Evolutionary conservation across 2,888 invertebrate genomes (phyloP), one percentile per base, ranked within the genome.

Genomic region (Hyles lineata): DNA sequence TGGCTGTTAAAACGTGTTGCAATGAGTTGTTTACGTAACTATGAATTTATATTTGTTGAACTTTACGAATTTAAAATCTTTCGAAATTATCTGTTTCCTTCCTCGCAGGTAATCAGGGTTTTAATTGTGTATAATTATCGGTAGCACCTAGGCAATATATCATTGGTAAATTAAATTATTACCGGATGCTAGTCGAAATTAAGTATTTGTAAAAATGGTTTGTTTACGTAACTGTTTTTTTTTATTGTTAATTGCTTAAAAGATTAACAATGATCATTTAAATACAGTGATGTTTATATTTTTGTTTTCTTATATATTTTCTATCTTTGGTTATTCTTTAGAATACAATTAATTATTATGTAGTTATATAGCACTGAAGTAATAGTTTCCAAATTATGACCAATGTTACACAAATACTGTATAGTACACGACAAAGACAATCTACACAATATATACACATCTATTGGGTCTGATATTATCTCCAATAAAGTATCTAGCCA

Each of bases 401-500:
- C 11, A 43, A 43, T 43, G 15, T 43, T 11, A 43, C 11, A 43
- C 43, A 43, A 43, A 43, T 43, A 43, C 43, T 43, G 2, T 1
- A 5, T 35, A 7, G 8, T 19, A 5, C 55, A 55, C 6, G n/a
- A 55, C 6, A 60, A 60, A 23, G 15, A 25, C 25, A 25, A 23
- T 5, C 17, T 25, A 4, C 2, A 60, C 23, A 60, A 60, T 11
- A 15, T 23, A 60, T 11, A 15, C 15, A 60, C 4, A 11, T 6
- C 55, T 60, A 60, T 25, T 60, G 3, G 6, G 25, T 25, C 25
- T 25, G 25, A 43, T 63, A 63, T 63, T 11, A 35, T 23, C 23
- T 50, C 23, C 9, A 21, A 71, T 62, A 52, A 61, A 61, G 60
- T 52, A 71, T 61, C 59, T 70, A 59, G 35, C 59, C 72, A 79